These are phyloP conservation scores for Andrena fulva DNA, from an alignment of 2,888 invertebrate genomes.

Conservation along the genomic window DNA sequence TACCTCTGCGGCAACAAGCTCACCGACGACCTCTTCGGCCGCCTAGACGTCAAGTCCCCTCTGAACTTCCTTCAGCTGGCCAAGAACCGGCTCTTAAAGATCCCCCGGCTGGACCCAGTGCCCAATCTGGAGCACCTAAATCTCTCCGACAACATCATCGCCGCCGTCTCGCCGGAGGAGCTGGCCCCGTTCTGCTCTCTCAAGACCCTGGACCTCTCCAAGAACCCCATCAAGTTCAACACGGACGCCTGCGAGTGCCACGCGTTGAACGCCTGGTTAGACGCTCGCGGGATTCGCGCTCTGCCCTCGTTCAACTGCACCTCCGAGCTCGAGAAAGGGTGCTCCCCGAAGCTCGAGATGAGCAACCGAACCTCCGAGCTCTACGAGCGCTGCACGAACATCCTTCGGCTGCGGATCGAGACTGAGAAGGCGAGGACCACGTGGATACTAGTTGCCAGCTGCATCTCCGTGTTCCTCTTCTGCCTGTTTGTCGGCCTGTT, in stretches of 20 bases:
- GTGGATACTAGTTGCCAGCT: conserved; percentile 79
- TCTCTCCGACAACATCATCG: conserved; percentile 87
- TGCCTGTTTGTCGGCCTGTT: conserved; percentile 74
- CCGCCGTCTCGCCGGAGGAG: conserved; percentile 85
- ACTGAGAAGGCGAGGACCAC: conserved; percentile 76
- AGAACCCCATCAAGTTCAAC: conserved; percentile 71
- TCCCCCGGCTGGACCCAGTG: conserved; percentile 88
- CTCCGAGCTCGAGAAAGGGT: conserved; percentile 14
- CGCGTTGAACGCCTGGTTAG: conserved; percentile 75
- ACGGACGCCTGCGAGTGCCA: conserved; percentile 76
- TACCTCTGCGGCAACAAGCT: conserved; percentile 87
- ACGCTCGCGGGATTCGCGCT: conserved; percentile 63
- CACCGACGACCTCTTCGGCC: conserved; percentile 82
- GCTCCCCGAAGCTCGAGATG: conserved; percentile 51
- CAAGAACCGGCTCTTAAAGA: conserved; percentile 86
- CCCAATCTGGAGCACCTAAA: conserved; percentile 88
- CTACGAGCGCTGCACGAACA: conserved; percentile 71
- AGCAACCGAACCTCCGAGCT: conserved; percentile 71
- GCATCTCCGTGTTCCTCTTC: conserved; percentile 72
- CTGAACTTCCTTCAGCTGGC: conserved; percentile 88
- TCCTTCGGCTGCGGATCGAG: conserved; percentile 68
- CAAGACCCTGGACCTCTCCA: conserved; percentile 86
- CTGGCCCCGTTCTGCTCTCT: conserved; percentile 88
- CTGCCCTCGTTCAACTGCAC: conserved; percentile 64
- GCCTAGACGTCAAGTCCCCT: conserved; percentile 85